phyloP scores from a whole-genome alignment of 92 coral and sea anemone genomes.

The Epizoanthus stellaris region DNA sequence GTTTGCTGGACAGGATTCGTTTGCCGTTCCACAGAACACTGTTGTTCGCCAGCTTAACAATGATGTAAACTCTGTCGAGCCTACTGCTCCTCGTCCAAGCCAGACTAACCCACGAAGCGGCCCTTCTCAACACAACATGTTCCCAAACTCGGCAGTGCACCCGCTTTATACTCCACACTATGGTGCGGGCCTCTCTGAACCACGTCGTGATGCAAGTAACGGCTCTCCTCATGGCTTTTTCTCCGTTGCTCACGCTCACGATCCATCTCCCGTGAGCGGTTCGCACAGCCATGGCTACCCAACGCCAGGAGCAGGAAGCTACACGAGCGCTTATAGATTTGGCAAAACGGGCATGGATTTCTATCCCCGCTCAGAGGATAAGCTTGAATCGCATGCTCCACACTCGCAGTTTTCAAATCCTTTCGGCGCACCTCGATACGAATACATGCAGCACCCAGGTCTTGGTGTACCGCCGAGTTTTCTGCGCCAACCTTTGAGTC shows the following conservation, averaged over 20 bases:
- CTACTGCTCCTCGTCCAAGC: constrained; percentile 69
- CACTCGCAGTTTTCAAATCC: constrained; percentile 88
- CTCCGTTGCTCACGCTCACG: constrained; percentile 93
- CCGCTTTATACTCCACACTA: constrained; percentile 87
- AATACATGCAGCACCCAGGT: constrained; percentile 90
- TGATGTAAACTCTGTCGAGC: constrained; percentile 69
- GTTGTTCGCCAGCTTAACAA: constrained; percentile 81
- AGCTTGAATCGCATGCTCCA: constrained; percentile 62
- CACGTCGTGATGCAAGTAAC: constrained; percentile 82
- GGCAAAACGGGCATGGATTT: constrained; percentile 72
- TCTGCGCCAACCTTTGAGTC: constrained; percentile 94
- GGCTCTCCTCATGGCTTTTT: constrained; percentile 95
- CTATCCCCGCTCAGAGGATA: constrained; percentile 76
- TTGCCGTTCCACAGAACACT: constrained; percentile 64
- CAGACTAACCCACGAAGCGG: constrained; percentile 43
- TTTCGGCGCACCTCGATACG: constrained; percentile 89
- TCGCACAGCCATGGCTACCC: constrained; percentile 30
- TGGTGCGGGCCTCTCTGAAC: constrained; percentile 81
- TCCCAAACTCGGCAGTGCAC: constrained; percentile 87
- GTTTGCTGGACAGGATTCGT: constrained; percentile 80
- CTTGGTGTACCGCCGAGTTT: constrained; percentile 87
- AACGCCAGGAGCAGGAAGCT: constrained; percentile 71
- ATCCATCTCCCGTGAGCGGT: constrained; percentile 40
- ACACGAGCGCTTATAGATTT: constrained; percentile 78
- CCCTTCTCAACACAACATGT: constrained; percentile 87